Conservation (phyloP, 2,888 invertebrate genomes). For the Nymphalis c-album region DNA sequence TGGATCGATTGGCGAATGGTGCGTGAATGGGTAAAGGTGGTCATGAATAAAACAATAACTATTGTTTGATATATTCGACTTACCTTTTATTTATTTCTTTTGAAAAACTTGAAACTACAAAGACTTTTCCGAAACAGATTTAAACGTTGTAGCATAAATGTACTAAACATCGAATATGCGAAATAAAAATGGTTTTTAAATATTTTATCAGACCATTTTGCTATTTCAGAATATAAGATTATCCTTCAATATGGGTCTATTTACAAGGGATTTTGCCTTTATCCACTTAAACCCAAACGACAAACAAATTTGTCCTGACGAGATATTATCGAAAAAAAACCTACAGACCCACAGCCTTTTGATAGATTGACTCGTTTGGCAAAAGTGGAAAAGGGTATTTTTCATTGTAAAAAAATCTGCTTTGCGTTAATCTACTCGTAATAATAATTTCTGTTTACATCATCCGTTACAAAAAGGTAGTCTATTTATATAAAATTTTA, state of each 20-base stretch:
- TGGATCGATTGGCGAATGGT: conserved; percentile 54
- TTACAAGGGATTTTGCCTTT: conserved; percentile 27
- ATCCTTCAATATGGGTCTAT: conserved; percentile 15
- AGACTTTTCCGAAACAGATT: not conserved
- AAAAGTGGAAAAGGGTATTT: conserved; percentile 59
- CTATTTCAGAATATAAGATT: conserved; percentile 15
- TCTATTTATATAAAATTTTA: too few relatives aligned
- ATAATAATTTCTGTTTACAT: too few relatives aligned
- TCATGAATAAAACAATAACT: conserved; percentile 52
- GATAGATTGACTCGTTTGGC: conserved; percentile 71
- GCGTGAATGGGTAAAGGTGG: conserved; percentile 54
- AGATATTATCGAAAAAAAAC: conserved; percentile 70
- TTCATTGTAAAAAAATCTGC: conserved; percentile 29
- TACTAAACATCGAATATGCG: not conserved
- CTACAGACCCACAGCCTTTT: conserved; percentile 50
- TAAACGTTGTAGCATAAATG: not conserved
- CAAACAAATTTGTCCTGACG: conserved; percentile 74
- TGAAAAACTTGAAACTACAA: not conserved
- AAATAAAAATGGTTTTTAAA: conserved; percentile 1
- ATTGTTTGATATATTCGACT: conserved; percentile 1
- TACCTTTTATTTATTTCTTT: conserved; percentile 25
- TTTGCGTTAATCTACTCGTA: not conserved
- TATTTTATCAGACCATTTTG: conserved; percentile 3
- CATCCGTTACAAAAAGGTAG: too few relatives aligned
- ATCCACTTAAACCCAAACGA: conserved; percentile 53